These are phyloP conservation scores for Pyrocoelia pectoralis DNA, from an alignment of 2,888 invertebrate species.

Conservation along the genomic window DNA sequence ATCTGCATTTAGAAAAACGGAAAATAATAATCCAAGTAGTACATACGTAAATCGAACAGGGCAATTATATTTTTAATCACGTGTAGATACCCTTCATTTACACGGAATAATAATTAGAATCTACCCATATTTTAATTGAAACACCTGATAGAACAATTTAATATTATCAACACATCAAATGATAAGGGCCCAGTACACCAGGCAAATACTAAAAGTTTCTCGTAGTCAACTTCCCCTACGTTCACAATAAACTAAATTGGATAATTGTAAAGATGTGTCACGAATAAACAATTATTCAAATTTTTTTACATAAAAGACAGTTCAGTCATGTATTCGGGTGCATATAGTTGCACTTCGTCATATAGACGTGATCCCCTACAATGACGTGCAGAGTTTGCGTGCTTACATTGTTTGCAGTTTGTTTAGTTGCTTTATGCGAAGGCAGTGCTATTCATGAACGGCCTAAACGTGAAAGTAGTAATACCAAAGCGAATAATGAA, in stretches of 20 bases:
- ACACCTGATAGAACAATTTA: neutral
- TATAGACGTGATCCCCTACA: neutral
- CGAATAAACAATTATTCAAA: slow-evolving; percentile 18
- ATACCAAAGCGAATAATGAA: slow-evolving; percentile 48
- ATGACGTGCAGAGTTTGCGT: slow-evolving; percentile 14
- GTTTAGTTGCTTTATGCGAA: slow-evolving; percentile 6
- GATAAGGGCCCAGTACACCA: slow-evolving; percentile 9
- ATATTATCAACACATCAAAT: neutral
- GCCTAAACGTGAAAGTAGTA: slow-evolving; percentile 39
- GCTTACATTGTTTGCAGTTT: slow-evolving; percentile 10
- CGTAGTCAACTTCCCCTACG: slow-evolving; percentile 3
- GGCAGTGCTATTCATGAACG: neutral
- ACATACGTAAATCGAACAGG: no score
- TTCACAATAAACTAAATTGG: slow-evolving; percentile 9
- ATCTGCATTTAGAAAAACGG: no score
- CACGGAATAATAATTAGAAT: neutral
- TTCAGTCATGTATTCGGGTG: neutral
- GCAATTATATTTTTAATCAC: no score
- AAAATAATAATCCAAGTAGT: no score
- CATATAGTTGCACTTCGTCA: neutral
- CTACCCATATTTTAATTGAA: neutral
- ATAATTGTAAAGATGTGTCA: slow-evolving; percentile 10
- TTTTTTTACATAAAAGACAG: slow-evolving; percentile 20
- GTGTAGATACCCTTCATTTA: neutral
- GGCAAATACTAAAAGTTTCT: slow-evolving; percentile 1